These are phyloP conservation scores for Vesta saturnalis DNA, from an alignment of 2,888 invertebrate genomes.

Conservation along the genomic window DNA sequence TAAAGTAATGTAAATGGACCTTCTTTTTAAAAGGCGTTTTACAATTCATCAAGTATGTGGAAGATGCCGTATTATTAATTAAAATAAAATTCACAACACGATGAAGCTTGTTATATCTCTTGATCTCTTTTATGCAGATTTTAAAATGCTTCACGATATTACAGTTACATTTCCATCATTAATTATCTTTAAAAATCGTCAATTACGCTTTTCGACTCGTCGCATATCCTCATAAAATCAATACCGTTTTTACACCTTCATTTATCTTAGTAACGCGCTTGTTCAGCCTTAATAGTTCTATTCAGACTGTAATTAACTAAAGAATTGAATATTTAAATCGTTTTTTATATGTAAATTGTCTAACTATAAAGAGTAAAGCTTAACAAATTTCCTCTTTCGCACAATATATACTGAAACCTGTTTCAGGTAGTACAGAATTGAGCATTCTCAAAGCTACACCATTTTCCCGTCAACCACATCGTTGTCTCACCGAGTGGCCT, in stretches of 20 bases:
- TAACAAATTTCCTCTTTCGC: constrained; percentile 29
- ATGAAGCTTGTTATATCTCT: neutral
- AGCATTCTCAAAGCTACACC: constrained; percentile 40
- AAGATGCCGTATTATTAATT: too few species aligned
- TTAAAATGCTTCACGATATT: neutral
- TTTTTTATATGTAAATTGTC: neutral
- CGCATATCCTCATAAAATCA: constrained; percentile 19
- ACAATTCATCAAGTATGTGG: too few species aligned
- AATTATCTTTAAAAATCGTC: constrained; percentile 15
- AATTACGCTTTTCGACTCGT: constrained; percentile 14
- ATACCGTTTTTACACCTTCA: constrained; percentile 21
- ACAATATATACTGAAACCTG: constrained; percentile 25
- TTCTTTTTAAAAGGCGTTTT: too few species aligned
- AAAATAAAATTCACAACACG: too few species aligned
- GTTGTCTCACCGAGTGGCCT: constrained; percentile 42
- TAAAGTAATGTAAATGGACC: too few species aligned
- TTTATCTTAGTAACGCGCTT: too few species aligned
- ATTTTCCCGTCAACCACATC: constrained; percentile 41
- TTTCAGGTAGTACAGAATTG: constrained; percentile 42
- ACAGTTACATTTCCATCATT: neutral
- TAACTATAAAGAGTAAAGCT: constrained; percentile 40
- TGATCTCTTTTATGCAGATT: neutral
- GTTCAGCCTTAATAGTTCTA: too few species aligned
- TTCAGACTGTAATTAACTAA: too few species aligned
- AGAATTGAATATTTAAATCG: too few species aligned